Base-by-base conservation (phyloP, 30 jellyfish, hydroid and myxozoan genomes). In the Chrysaora quinquecirrha region DNA sequence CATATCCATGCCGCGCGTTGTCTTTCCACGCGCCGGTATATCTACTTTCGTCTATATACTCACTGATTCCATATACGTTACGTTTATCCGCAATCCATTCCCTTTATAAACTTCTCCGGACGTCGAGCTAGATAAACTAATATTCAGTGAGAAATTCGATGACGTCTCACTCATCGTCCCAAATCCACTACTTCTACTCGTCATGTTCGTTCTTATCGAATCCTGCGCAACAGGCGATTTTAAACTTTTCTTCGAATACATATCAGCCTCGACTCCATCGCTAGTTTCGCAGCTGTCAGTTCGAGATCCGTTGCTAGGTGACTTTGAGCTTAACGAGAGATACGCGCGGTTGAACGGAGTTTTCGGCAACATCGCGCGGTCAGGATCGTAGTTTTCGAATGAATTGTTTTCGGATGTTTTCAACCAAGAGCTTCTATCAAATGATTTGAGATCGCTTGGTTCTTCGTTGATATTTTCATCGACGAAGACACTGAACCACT, bases 1-100 rank as follows among this genome's bases (percentile, higher is more conserved):
- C 99, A 72, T 86, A 85, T n/a, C 99, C 99, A 61, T 95, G 96
- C 12, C 97, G 91, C 16, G 43, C 27, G 58, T 95, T 89, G n/a
- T 95, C 96, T 31, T 80, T 83, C 97, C 97, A 95, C 3, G 91
- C 85, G 19, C 99, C 99, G 62, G 84, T 38, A 69, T 83, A 95
- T 30, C 86, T 75, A 23, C 95, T 76, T 16, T 95, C 99, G 69
- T 95, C 94, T 19, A 71, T 90, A 62, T 83, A 95, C 74, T 64
- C 92, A 47, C 95, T 74, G 11, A 88, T 71, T 20, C 99, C 99
- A 62, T 68, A 89, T 3, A 97, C 96, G 21, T 80, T 78, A 16
- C 97, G 91, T 46, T 74, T 84, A 61, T 95, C 99, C 7, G 73
- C 83, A 16, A 74, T 50, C 99, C 99, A 95, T 31, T 77, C 96